Evolutionary conservation across 2,113 vertebrate species (phyloP), one percentile per base, ranked within the genome.

Genomic region (Nothoprocta pentlandii): DNA sequence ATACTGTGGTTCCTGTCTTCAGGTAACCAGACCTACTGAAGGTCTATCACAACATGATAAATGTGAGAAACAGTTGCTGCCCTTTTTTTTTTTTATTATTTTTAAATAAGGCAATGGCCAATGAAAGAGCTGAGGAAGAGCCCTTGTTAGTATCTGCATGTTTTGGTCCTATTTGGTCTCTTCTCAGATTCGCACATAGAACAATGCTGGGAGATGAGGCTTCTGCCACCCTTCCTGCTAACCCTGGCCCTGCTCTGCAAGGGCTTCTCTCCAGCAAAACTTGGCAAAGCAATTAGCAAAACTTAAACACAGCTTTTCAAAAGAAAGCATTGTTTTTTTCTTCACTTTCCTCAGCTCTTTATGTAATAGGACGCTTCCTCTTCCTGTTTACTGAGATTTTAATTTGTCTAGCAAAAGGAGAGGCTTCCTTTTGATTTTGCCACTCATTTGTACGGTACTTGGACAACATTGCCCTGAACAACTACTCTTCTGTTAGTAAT

Each of bases 21-120:
- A 79, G 66, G 34, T 32, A 41, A 84, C 26, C 15, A 51, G 30
- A 32, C 47, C 53, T 85, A 13, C 30, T 78, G 11, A 28, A 12
- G 9, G 12, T 26, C 56, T 78, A 36, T 12, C 62, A 75, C 62
- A 41, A 42, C 5, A 7, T 3, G 14, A 54, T 39, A 32, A 25
- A 22, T 25, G 23, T 70, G 46, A 61, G 34, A 77, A 86, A 73
- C 9, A 80, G 25, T 21, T 69, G 42, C 5, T 16, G 63, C 21
- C 6, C 10, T 90, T 61, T 42, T 64, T 5, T 0, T 2, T 2
- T 80, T 83, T 62, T 10, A 4, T 30, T 30, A n/a, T 30, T 36
- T 17, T 7, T 81, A 14, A 13, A n/a, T 68, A 68, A 53, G 32
- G 42, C 25, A 58, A 25, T 16, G 41, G 59, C n/a, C 0, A 0